Evolutionary conservation across 2,113 vertebrate genomes (phyloP), one percentile per base, ranked within the genome.

Genomic region (Perca fluviatilis): DNA sequence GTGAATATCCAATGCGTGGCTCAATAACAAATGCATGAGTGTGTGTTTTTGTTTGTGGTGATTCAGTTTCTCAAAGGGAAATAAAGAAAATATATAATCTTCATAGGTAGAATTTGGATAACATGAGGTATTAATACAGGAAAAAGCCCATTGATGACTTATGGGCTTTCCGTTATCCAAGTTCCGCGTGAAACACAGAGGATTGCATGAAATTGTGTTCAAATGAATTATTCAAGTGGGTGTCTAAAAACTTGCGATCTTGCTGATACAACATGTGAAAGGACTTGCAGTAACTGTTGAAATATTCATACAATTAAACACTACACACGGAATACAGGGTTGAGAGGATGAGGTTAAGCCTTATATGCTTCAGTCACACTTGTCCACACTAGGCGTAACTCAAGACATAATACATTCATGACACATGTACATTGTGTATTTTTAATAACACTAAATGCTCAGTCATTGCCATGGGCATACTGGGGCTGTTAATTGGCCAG

Each of bases 291-390:
- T 27, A 76, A 77, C 79, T 89, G 33, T 61, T 91, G 84, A 90
- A 92, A 91, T 90, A 90, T 93, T 90, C 83, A 93, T 90, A 85
- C 83, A 91, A 86, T 92, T 88, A 86, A 86, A 87, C 71, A 65
- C 53, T 49, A 71, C 86, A 79, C 84, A 80, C 33, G 33, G 33
- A 72, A 74, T 53, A 49, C 71, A 82, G 71, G 77, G 67, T 47
- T 73, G 61, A 68, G 68, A 80, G 53, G 23, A 43, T 43, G 10
- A 86, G 58, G 74, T 83, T 76, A 49, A 80, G 51, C 60, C 46
- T 82, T 68, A 43, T 33, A 69, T 74, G 75, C 62, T 74, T 86
- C 74, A 57, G 54, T 79, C 62, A 74, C 18, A 70, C 40, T 54
- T 40, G 43, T 72, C 53, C 14, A 30, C 49, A 62, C 40, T 84